Evolutionary conservation across 2,888 invertebrate species (phyloP), one percentile per base, ranked within the genome.

Genomic region (Leptothorax acervorum): DNA sequence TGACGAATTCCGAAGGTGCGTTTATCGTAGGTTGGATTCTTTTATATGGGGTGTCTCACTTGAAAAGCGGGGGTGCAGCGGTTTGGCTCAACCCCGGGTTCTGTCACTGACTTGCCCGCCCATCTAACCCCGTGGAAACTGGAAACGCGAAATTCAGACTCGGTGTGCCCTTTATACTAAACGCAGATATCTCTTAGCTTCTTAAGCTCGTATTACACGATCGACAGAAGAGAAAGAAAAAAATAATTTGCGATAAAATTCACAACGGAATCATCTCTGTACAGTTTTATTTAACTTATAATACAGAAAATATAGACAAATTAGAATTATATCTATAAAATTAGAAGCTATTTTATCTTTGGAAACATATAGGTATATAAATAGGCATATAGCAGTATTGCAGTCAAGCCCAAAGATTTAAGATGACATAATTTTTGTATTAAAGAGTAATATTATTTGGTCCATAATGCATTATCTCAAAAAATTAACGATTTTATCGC

Each of bases 1-100:
- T 73, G 62, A 81, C 51, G 9, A 81, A 81, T 81, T 81, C 51
- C 28, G 51, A 39, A 48, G 73, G 28, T 60, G 39, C 51, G 71
- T 71, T 71, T 78, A 45, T 1, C 31, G 57, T 78, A 65, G 57
- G 42, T 68, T 45, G 45, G 1, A 78, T 57, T 81, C 60, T 73
- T 74, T 39, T 51, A 79, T 45, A 70, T 35, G 60, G 28, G 35
- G 39, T 60, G 73, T 60, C 12, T 79, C 35, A 68, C 42, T 78
- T 70, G 68, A 35, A 73, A 60, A 62, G 9, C 28, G 70, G 35
- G 35, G 15, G 42, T 28, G 66, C 45, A 6, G 18, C 35, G 15
- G 73, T 71, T 79, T 79, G 57, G 23, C 23, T 57, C 31, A n/a
- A 78, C 31, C 18, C 51, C 23, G 35, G 39, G 28, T 15, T 68